Percentiles rank a stretch among this genome's conserved stretches.
Evolutionary conservation across 1,140 invertebrate species (phyloP).

Genomic region (Listronotus bonariensis): DNA sequence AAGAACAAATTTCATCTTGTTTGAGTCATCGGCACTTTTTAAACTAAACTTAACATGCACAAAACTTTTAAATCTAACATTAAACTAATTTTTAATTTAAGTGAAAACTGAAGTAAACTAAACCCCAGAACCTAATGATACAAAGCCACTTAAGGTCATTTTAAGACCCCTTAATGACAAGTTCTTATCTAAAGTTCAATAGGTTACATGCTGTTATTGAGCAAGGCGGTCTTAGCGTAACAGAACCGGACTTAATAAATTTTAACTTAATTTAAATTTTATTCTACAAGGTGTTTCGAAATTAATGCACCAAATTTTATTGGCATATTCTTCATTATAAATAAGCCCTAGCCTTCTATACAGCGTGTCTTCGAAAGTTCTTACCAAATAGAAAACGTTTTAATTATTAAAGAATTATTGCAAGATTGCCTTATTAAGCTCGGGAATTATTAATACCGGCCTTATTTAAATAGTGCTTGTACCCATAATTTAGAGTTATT

Average conservation of each 20-base stretch:
- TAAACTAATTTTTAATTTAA: constrained; percentile 9
- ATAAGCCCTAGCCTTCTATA: no score
- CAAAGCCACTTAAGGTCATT: constrained; percentile 32
- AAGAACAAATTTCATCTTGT: constrained; percentile 20
- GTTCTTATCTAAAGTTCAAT: constrained; percentile 37
- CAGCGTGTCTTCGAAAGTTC: no score
- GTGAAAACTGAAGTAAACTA: constrained; percentile 6
- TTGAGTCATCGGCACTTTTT: constrained; percentile 19
- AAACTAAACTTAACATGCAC: neutral
- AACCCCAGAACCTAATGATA: constrained; percentile 16
- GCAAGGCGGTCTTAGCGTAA: constrained; percentile 21
- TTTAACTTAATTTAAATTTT: neutral
- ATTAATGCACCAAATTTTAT: no score
- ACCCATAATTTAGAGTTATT: no score
- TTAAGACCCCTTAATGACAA: constrained; percentile 31
- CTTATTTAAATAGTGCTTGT: no score
- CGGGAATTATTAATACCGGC: no score
- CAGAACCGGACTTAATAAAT: constrained; percentile 17
- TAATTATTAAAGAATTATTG: no score
- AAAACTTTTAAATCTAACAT: neutral
- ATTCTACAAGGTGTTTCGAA: no score
- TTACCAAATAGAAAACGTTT: no score
- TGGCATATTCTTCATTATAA: no score
- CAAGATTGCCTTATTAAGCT: no score
- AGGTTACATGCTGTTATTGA: constrained; percentile 38